Percentiles rank a stretch among this genome's conserved stretches.
These are phyloP conservation scores for Cheilosia pagana DNA, from an alignment of 2,888 invertebrate species.

Conservation along the genomic window DNA sequence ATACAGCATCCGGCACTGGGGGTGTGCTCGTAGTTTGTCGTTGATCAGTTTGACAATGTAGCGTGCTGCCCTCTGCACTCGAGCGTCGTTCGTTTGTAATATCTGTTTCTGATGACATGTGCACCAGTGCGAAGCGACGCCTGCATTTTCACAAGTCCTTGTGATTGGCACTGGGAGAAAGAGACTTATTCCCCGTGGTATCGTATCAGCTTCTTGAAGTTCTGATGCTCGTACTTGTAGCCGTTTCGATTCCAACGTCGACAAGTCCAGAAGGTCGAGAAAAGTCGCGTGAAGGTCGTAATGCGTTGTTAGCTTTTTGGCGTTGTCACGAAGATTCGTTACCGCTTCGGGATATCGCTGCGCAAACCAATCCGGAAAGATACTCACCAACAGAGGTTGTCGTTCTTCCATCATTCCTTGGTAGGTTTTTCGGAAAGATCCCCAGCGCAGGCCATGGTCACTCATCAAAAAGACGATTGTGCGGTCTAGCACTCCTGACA, in stretches of 20 bases:
- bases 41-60: slow-evolving; percentile 88
- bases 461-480: slow-evolving; percentile 91
- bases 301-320: slow-evolving; percentile 90
- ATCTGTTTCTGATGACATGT: slow-evolving; percentile 90
- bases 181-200: slow-evolving; percentile 88
- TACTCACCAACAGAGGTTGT: slow-evolving; percentile 90
- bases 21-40: slow-evolving; percentile 85
- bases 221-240: slow-evolving; percentile 82
- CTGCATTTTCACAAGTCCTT: slow-evolving; percentile 91
- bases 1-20: slow-evolving; percentile 87
- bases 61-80: slow-evolving; percentile 86
- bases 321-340: slow-evolving; percentile 87
- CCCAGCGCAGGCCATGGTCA: slow-evolving; percentile 96
- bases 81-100: slow-evolving; percentile 84
- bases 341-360: slow-evolving; percentile 86
- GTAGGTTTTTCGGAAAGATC: slow-evolving; percentile 90
- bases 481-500: slow-evolving; percentile 84
- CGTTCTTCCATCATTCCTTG: slow-evolving; percentile 95
- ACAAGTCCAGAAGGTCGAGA: slow-evolving; percentile 86
- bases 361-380: slow-evolving; percentile 90
- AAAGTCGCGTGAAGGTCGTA: slow-evolving; percentile 94
- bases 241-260: slow-evolving; percentile 83
- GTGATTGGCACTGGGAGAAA: slow-evolving; percentile 89
- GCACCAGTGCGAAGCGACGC: slow-evolving; percentile 94
- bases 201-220: slow-evolving; percentile 81